Evolutionary conservation across 1,140 invertebrate species (phyloP).

Genomic region (Aphidius ervi): DNA sequence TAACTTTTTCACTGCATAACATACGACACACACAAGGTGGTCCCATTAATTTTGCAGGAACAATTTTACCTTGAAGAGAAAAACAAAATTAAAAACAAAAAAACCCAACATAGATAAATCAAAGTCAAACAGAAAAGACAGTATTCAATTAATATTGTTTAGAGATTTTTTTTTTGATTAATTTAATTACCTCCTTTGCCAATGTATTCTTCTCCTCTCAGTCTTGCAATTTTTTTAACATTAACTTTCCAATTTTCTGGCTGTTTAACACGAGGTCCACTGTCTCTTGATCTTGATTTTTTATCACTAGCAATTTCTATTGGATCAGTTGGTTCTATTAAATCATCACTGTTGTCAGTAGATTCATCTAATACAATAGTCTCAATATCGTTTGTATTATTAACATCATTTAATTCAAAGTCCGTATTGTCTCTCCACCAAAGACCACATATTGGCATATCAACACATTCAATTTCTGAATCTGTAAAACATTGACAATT

Average conservation of each 20-base stretch:
- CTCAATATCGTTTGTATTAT: neutral
- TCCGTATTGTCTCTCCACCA: conserved; percentile 21
- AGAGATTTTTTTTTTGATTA: neutral
- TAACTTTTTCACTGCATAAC: conserved; percentile 28
- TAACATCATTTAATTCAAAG: neutral
- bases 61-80: conserved; percentile 30
- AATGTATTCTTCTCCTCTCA: conserved; percentile 33
- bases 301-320: conserved; percentile 12
- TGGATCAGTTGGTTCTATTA: conserved; percentile 19
- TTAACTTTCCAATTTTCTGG: conserved; percentile 35
- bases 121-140: neutral
- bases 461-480: neutral
- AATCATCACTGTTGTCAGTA: neutral
- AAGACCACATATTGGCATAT: conserved; percentile 19
- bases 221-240: conserved; percentile 34
- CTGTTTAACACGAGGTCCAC: conserved; percentile 26
- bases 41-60: conserved; percentile 36
- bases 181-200: conserved; percentile 31
- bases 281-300: neutral
- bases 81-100: neutral
- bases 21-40: conserved; percentile 31
- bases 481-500: no score
- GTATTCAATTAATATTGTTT: neutral
- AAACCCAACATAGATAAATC: neutral
- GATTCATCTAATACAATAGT: neutral